Evolutionary conservation across 2,113 vertebrate genomes (phyloP), one percentile per base, ranked within the genome.

Genomic region (Colius striatus): DNA sequence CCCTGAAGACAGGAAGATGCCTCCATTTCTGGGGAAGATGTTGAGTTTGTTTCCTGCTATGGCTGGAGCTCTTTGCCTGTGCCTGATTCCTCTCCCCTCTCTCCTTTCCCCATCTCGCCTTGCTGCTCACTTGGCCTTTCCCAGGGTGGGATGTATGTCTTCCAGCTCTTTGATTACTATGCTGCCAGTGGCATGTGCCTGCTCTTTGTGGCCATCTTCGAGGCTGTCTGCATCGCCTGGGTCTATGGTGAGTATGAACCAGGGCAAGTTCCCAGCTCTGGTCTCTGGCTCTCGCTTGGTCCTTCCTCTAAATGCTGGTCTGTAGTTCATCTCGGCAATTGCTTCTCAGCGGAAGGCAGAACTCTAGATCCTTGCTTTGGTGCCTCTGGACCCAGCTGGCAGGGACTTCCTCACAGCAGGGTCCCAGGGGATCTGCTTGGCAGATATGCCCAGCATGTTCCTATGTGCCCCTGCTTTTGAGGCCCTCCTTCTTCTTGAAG

Each of bases 131-230:
- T 83, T 85, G 81, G 75, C 60, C 71, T 38, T 79, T 87, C 19
- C n/a, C 97, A 99, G 99, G 99, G 99, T n/a, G 99, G 99, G 62
- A 99, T 99, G 99, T 99, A 99, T 13, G 94, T 99, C 78, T 99
- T 99, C 95, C 99, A 99, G 97, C 98, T 99, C 77, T 99, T 99
- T 90, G 99, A 99, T 97, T 99, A 99, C 96, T 99, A 99, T 11
- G 99, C 99, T 51, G 99, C 99, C 97, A 99, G 99, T 51, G 99
- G 99, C 93, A 99, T 99, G 98, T 99, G 99, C 67, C 97, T 99
- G 51, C 99, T 99, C 71, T 99, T 99, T 16, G 99, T 99, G 91
- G 99, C 99, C 89, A 96, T 99, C 97, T 99, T 99, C 85, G 99
- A 99, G 97, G 99, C 98, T 6, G 90, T 99, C 87, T 99, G 99